Percentiles rank a stretch among this genome's conserved stretches.
Conservation (phyloP, 2,797 vertebrate species). For the Poecilia velifera region DNA sequence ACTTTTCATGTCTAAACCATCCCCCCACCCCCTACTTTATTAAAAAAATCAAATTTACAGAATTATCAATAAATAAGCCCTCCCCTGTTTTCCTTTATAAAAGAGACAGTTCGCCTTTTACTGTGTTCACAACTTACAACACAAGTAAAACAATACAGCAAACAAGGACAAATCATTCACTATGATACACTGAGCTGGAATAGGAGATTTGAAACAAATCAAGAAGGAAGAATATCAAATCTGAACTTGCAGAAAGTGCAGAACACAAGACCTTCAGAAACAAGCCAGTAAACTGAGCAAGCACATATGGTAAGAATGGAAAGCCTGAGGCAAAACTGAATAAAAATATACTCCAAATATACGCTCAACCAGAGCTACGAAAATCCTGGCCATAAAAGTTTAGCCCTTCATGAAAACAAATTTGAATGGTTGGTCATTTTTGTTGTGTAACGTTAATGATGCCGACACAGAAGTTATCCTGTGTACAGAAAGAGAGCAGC, state of each 20-base stretch:
- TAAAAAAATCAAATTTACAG: background rate
- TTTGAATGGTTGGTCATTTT: background rate
- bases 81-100: background rate
- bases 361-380: background rate
- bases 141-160: background rate
- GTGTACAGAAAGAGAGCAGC: background rate
- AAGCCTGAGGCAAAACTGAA: background rate
- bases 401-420: background rate
- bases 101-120: background rate
- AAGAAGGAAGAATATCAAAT: background rate
- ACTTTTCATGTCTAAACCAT: background rate
- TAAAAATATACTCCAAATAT: background rate
- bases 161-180: background rate
- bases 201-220: background rate
- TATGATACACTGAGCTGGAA: background rate
- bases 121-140: background rate
- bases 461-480: background rate
- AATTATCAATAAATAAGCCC: background rate
- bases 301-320: background rate
- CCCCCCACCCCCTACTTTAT: background rate
- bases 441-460: background rate
- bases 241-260: background rate
- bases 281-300: background rate
- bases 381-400: background rate
- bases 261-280: background rate